phyloP scores from a whole-genome alignment of 92 coral and sea anemone species.

The Porites lobata region DNA sequence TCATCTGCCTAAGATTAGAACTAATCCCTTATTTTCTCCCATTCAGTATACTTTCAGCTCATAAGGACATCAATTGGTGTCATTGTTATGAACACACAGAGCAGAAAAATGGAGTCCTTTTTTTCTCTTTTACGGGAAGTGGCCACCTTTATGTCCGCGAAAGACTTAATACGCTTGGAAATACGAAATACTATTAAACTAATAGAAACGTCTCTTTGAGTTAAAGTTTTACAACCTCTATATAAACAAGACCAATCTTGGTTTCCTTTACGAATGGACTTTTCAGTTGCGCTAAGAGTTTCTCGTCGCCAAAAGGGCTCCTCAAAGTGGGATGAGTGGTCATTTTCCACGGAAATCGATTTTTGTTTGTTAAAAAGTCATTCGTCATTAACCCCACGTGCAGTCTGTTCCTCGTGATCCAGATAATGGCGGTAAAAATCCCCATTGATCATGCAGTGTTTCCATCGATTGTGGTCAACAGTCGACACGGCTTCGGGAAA shows the following conservation, averaged over 20 bases:
- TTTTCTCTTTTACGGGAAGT: not conserved
- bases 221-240: not conserved
- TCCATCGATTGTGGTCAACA: conserved; percentile 72
- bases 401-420: conserved; percentile 20
- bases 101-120: not conserved
- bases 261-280: not conserved
- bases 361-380: conserved; percentile 8
- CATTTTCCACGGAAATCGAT: conserved; percentile 1
- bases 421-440: conserved; percentile 38
- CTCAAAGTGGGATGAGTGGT: not conserved
- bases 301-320: not conserved
- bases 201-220: conserved; percentile 4
- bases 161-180: not conserved
- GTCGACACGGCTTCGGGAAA: conserved; percentile 61
- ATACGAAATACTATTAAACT: conserved; percentile 14
- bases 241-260: not conserved
- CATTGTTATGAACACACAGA: not conserved
- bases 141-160: not conserved
- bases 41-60: too few species aligned
- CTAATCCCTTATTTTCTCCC: not conserved
- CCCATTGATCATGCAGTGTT: conserved; percentile 63
- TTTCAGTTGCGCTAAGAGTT: not conserved
- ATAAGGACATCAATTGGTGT: not conserved
- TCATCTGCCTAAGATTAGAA: not conserved
- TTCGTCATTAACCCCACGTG: conserved; percentile 53